These are phyloP conservation scores for Rosalia funebris DNA, from an alignment of 2,888 invertebrate species.

Conservation along the genomic window DNA sequence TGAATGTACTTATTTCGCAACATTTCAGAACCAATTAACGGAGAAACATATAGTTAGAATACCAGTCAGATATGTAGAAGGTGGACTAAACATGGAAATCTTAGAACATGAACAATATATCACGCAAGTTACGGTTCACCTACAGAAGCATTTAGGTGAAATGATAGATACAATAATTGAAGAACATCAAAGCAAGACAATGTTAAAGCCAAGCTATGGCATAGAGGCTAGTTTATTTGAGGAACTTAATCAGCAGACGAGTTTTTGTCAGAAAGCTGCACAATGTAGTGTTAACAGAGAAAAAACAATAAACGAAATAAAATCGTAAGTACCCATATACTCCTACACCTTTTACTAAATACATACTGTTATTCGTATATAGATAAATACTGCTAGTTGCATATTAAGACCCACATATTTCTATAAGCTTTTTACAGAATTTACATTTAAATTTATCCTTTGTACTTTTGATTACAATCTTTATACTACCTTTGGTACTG, in stretches of 20 bases:
- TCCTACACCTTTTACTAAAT: too few species aligned
- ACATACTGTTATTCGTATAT: too few species aligned
- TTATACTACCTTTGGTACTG: too few species aligned
- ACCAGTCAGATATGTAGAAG: conserved; percentile 67
- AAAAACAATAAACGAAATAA: conserved; percentile 73
- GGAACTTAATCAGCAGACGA: conserved; percentile 77
- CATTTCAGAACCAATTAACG: conserved; percentile 72
- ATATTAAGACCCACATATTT: too few species aligned
- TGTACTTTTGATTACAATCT: too few species aligned
- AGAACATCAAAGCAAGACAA: conserved; percentile 70
- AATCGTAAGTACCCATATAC: conserved; percentile 69
- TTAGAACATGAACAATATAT: conserved; percentile 74
- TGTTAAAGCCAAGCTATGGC: conserved; percentile 71
- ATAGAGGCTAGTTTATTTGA: conserved; percentile 73
- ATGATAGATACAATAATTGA: conserved; percentile 77
- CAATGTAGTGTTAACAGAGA: conserved; percentile 77
- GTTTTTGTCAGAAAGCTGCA: conserved; percentile 77
- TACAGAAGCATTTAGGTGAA: conserved; percentile 74
- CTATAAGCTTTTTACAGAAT: too few species aligned
- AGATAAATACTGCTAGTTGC: too few species aligned
- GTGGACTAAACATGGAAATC: conserved; percentile 65
- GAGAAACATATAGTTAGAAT: conserved; percentile 78
- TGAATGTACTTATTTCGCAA: too few species aligned
- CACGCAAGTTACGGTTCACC: conserved; percentile 70
- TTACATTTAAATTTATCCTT: too few species aligned